Conservation (phyloP, 2,888 invertebrate genomes). For the Hypomecis punctinalis region DNA sequence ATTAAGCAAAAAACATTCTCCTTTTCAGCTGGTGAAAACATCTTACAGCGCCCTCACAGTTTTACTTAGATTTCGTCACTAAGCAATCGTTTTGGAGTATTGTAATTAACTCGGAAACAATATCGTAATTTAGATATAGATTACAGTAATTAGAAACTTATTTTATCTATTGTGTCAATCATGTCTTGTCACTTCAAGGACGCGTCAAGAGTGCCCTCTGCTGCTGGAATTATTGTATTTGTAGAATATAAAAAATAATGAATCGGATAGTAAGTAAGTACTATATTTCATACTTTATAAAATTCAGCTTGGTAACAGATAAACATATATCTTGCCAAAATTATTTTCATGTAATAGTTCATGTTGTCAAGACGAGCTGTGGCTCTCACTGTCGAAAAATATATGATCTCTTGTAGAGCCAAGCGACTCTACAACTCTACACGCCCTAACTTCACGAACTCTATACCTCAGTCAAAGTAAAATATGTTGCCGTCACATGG, state of each 20-base stretch:
- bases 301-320: too few relatives aligned
- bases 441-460: too few relatives aligned
- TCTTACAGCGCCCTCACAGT: conserved; percentile 76
- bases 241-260: conserved; percentile 28
- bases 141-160: conserved; percentile 2
- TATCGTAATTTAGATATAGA: neutral
- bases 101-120: neutral
- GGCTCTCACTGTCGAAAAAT: too few relatives aligned
- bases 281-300: too few relatives aligned
- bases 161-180: conserved; percentile 14
- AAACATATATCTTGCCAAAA: too few relatives aligned
- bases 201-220: neutral
- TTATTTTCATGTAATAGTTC: too few relatives aligned
- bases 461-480: too few relatives aligned
- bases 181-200: conserved; percentile 24
- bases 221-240: conserved; percentile 1
- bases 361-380: too few relatives aligned
- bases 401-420: too few relatives aligned
- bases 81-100: neutral
- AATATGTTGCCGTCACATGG: too few relatives aligned
- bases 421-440: too few relatives aligned
- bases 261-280: conserved; percentile 11
- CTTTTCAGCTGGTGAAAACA: conserved; percentile 75
- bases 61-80: conserved; percentile 60
- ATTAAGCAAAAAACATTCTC: conserved; percentile 10